Base-by-base conservation (phyloP, 2,113 vertebrate species). In the Epinephelus cyanopodus region DNA sequence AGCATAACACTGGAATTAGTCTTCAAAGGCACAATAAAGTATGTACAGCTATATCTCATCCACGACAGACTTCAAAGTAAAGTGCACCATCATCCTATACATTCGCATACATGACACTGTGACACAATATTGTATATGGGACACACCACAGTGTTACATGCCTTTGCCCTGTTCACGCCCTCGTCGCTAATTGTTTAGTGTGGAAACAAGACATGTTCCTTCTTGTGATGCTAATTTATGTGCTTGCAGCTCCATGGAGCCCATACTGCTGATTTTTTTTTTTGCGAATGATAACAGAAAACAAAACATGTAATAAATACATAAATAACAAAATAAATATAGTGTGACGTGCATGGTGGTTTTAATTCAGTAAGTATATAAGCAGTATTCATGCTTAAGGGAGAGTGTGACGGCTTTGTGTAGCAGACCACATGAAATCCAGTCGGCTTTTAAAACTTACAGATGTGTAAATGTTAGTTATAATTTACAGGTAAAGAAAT, bases 11-110 rank as follows among this genome's bases (percentile, higher is more conserved):
- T 88, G 74, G 85, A 90, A 86, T 94, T 73, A 83, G 77, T 90
- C 92, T 90, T 88, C 79, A 92, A 96, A 95, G 95, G 95, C 95
- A 96, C 95, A 91, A 87, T 90, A 92, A 92, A 83, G 80, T 93
- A 95, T 94, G 85, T 94, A 95, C 94, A 95, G 86, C 90, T 88
- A 73, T 84, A 84, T 80, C 57, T 82, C 90, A 78, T 72, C 79
- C 82, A 91, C 79, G 19, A 85, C 79, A 90, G 82, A 89, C 77
- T 77, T 86, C 50, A 88, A 90, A 76, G 77, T 95, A 93, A 94
- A 93, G 94, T 95, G 93, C 92, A 90, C 92, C 89, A 69, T 85
- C 80, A 66, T 85, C 87, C 89, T 77, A 74, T 89, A 93, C 92
- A 91, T 93, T 93, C 89, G 89, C 89, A 69, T 85, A 89, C 81